phyloP scores from a whole-genome alignment of 2,797 vertebrate species.

The Caiman crocodilus region DNA sequence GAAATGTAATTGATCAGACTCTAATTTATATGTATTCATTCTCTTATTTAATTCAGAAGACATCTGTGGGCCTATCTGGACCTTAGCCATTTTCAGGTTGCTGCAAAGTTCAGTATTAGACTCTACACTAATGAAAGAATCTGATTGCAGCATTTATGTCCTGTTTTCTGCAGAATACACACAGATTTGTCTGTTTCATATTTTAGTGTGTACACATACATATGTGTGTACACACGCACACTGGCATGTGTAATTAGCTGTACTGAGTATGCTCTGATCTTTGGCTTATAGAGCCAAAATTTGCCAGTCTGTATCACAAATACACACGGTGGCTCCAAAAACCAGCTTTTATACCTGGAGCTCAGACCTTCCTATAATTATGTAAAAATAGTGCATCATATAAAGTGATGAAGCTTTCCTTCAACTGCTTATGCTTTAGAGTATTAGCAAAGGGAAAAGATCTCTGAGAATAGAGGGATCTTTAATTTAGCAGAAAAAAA shows the following conservation, averaged over 20 bases:
- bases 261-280: background rate
- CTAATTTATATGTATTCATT: background rate
- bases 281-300: background rate
- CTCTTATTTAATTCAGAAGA: background rate
- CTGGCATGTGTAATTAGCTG: background rate
- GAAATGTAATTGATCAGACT: background rate
- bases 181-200: background rate
- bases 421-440: background rate
- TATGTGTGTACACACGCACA: fast-evolving
- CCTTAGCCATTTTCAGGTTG: conserved; percentile 17
- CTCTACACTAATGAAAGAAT: background rate
- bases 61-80: background rate
- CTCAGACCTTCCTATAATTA: background rate
- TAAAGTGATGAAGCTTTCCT: background rate
- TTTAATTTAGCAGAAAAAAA: background rate
- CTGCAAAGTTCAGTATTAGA: background rate
- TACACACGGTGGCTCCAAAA: fast-evolving
- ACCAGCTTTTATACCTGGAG: background rate
- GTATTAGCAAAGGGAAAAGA: background rate
- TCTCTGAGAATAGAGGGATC: background rate
- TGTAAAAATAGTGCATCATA: background rate
- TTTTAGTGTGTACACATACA: background rate
- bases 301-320: background rate
- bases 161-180: background rate
- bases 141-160: background rate